Conservation (phyloP, 2,113 vertebrate species). For the Sialia sialis region DNA sequence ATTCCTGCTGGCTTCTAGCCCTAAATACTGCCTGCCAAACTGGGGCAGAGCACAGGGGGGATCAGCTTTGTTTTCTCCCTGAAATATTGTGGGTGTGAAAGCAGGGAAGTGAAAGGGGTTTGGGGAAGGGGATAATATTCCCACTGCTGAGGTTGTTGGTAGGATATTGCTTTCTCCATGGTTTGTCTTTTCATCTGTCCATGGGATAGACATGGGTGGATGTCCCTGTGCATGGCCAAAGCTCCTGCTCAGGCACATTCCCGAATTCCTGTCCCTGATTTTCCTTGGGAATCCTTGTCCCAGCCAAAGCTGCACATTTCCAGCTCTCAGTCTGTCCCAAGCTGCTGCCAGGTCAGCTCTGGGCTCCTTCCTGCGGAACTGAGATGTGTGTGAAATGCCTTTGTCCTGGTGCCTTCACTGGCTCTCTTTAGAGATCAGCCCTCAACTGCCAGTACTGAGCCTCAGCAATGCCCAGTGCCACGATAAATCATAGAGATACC, state of each 20-base stretch:
- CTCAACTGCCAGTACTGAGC: neutral
- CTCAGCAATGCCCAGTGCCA: neutral
- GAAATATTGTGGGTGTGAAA: neutral
- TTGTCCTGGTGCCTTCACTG: neutral
- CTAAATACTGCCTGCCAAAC: neutral
- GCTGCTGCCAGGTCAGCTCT: neutral
- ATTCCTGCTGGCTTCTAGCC: accelerated
- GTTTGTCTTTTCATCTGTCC: neutral
- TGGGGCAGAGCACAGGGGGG: too few species aligned
- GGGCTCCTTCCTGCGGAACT: neutral
- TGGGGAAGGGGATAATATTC: neutral
- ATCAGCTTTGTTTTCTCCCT: neutral
- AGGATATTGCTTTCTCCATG: neutral
- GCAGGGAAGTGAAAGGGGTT: neutral
- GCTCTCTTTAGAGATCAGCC: neutral
- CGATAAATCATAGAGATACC: accelerated
- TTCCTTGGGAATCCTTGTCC: neutral
- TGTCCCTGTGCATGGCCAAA: accelerated
- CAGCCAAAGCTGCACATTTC: neutral
- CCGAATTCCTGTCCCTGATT: neutral
- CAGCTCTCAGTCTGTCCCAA: neutral
- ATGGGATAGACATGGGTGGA: accelerated
- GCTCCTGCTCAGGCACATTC: neutral
- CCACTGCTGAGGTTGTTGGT: neutral
- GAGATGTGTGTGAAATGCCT: neutral